Percentiles rank a stretch among this genome's conserved stretches.
Conservation (phyloP, 2,113 vertebrate genomes). For the Ctenodactylus gundi region DNA sequence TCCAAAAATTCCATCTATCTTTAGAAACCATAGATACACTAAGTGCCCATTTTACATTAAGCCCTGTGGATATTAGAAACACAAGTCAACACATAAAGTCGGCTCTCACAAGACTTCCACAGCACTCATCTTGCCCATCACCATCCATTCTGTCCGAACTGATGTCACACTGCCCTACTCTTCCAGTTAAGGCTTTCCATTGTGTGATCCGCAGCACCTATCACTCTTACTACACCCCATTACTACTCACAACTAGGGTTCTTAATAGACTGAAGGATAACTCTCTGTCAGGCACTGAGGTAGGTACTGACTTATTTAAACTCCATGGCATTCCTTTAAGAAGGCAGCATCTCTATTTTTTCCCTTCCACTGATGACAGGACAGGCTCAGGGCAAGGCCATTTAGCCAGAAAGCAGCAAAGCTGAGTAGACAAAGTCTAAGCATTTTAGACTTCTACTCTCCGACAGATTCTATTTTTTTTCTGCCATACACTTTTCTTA, state of each 20-base stretch:
- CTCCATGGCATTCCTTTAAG: background rate
- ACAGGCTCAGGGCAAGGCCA: background rate
- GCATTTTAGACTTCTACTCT: no score
- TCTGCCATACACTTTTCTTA: background rate
- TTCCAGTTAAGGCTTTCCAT: background rate
- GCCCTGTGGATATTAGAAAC: background rate
- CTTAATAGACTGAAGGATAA: background rate
- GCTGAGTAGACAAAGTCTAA: background rate
- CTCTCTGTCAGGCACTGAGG: background rate
- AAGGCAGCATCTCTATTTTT: background rate
- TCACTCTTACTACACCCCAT: background rate
- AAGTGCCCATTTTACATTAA: background rate
- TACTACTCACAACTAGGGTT: background rate
- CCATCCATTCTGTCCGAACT: background rate
- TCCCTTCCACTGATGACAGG: background rate
- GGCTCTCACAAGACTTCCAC: background rate
- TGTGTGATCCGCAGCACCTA: background rate
- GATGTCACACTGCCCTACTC: background rate
- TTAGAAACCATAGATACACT: no score
- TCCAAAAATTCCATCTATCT: no score
- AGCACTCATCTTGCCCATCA: background rate
- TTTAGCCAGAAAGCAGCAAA: background rate
- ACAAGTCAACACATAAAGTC: background rate
- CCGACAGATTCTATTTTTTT: background rate
- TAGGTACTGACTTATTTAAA: background rate